Conservation (phyloP, 30 jellyfish, hydroid and myxozoan species). For the Chrysaora quinquecirrha region DNA sequence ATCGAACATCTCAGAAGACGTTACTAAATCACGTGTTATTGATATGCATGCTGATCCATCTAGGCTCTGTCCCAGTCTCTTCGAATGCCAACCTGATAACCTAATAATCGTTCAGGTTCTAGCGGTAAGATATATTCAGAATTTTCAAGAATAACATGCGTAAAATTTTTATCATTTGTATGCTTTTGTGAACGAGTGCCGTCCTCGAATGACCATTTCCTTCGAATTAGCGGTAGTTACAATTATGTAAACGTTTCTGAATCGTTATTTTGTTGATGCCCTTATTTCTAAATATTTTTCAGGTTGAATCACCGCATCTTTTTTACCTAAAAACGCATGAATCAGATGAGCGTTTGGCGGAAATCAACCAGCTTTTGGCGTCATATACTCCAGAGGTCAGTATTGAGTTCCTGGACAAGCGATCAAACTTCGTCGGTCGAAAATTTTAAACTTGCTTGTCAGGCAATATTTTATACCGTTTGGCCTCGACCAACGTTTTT, state of each 20-base stretch:
- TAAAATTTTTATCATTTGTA: too few relatives aligned
- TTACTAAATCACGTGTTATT: background rate
- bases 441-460: too few relatives aligned
- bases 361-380: background rate
- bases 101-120: conserved; percentile 9
- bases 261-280: too few relatives aligned
- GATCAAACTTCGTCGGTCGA: too few relatives aligned
- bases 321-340: conserved; percentile 15
- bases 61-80: conserved; percentile 9
- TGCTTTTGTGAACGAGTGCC: too few relatives aligned
- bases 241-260: too few relatives aligned
- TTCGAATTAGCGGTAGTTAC: too few relatives aligned
- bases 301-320: conserved; percentile 50
- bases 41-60: conserved; percentile 6
- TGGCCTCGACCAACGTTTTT: too few relatives aligned
- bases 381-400: background rate
- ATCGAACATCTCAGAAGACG: background rate
- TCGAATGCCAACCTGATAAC: conserved; percentile 8
- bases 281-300: background rate
- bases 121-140: conserved; percentile 17
- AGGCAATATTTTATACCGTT: too few relatives aligned
- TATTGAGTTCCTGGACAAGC: too few relatives aligned
- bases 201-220: too few relatives aligned
- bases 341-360: conserved; percentile 9
- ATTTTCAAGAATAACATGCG: too few relatives aligned